Conservation (phyloP, 2,888 invertebrate species). For the Coenonympha glycerion region DNA sequence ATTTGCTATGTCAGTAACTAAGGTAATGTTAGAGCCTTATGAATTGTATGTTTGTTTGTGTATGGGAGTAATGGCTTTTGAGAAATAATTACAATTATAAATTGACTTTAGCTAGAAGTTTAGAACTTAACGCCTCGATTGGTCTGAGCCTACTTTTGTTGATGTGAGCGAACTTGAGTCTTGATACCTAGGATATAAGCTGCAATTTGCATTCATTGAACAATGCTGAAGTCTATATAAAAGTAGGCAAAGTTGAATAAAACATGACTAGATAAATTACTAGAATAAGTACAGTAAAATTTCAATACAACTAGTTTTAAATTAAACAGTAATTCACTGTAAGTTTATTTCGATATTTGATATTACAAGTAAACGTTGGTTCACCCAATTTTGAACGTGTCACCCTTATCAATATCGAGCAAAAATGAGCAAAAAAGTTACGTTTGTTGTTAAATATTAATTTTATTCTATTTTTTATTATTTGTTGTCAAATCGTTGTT, state of each 20-base stretch:
- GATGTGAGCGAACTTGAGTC: neutral
- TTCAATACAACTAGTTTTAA: too few species aligned
- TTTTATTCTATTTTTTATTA: too few species aligned
- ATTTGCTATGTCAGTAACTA: constrained; percentile 3
- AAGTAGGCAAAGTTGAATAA: neutral
- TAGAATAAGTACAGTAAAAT: too few species aligned
- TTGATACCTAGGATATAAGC: neutral
- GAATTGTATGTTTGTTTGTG: constrained; percentile 23
- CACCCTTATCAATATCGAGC: too few species aligned
- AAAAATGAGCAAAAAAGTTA: too few species aligned
- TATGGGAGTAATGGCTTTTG: constrained; percentile 29
- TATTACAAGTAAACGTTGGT: too few species aligned
- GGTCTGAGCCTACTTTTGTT: constrained; percentile 23
- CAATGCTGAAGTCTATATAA: neutral
- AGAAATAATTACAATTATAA: constrained; percentile 34
- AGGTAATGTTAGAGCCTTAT: constrained; percentile 4
- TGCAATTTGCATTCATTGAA: neutral
- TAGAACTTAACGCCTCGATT: constrained; percentile 29
- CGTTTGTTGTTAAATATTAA: too few species aligned
- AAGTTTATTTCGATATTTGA: too few species aligned
- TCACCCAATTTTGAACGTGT: too few species aligned
- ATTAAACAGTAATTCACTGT: too few species aligned
- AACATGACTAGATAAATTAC: too few species aligned
- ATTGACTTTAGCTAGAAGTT: constrained; percentile 22
- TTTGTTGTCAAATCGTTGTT: too few species aligned